A percentile compares a stretch with the other conserved stretches of the same genome.
These are phyloP conservation scores for Drosophila simulans DNA, from an alignment of 1,140 invertebrate genomes.

Conservation along the genomic window DNA sequence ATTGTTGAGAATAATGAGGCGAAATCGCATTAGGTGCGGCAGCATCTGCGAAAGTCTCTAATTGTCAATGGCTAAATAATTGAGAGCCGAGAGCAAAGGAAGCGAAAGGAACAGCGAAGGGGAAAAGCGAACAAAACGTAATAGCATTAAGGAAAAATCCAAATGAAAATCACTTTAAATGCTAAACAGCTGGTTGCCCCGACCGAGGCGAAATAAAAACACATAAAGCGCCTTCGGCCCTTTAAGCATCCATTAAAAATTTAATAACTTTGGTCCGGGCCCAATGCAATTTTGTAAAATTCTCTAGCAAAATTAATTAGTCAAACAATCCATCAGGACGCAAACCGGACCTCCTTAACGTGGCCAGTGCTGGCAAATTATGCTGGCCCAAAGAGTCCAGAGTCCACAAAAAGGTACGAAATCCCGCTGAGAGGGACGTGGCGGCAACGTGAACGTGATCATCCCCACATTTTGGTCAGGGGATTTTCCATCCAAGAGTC, in stretches of 20 bases:
- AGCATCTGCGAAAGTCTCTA: constrained; percentile 56
- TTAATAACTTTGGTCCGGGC: constrained; percentile 50
- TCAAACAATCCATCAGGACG: constrained; percentile 66
- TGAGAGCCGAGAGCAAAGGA: constrained; percentile 36
- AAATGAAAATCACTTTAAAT: constrained; percentile 72
- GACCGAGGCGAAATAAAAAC: constrained; percentile 39
- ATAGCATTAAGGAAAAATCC: constrained; percentile 59
- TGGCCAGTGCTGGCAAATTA: constrained; percentile 43
- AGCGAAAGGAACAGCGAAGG: constrained; percentile 2
- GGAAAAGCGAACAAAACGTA: constrained; percentile 27
- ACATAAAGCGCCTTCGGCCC: constrained; percentile 33
- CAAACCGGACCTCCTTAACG: neutral
- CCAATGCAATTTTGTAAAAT: constrained; percentile 61
- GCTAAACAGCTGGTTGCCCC: constrained; percentile 47
- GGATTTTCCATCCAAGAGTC: constrained; percentile 7
- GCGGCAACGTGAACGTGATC: constrained; percentile 34
- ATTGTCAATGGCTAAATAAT: constrained; percentile 75
- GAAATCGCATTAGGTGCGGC: constrained; percentile 47
- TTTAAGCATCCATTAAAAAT: constrained; percentile 57
- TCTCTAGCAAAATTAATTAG: constrained; percentile 65
- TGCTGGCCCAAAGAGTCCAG: constrained; percentile 27
- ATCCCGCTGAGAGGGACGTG: constrained; percentile 9
- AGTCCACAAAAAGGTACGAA: constrained; percentile 37
- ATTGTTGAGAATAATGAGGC: constrained; percentile 41
- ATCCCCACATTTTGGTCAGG: constrained; percentile 18